Conservation (phyloP, 2,888 invertebrate species). For the Uloborus plumipes region DNA sequence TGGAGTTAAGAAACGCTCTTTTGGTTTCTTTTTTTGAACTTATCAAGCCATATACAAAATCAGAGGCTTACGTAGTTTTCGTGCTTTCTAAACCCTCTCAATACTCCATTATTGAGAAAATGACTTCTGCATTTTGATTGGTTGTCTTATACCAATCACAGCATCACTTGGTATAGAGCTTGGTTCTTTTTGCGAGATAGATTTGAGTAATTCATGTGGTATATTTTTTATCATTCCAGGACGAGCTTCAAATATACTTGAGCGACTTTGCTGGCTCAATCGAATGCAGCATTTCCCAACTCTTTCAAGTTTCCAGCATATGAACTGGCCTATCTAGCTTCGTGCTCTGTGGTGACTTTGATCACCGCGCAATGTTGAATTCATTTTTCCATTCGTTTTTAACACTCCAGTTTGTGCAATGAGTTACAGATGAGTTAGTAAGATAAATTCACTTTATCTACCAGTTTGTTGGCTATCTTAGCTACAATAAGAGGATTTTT, state of each 20-base stretch:
- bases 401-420: too few relatives aligned
- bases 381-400: too few relatives aligned
- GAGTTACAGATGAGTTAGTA: too few relatives aligned
- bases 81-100: slow-evolving; percentile 84
- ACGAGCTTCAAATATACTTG: slow-evolving; percentile 96
- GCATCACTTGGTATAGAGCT: slow-evolving; percentile 98
- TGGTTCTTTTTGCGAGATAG: slow-evolving; percentile 98
- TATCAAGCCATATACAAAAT: slow-evolving; percentile 92
- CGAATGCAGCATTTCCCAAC: slow-evolving; percentile 98
- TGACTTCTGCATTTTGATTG: slow-evolving; percentile 76
- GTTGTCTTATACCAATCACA: slow-evolving; percentile 89
- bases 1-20: slow-evolving; percentile 88
- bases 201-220: slow-evolving; percentile 95
- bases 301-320: slow-evolving; percentile 97
- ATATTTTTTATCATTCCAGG: slow-evolving; percentile 92
- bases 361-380: too few relatives aligned
- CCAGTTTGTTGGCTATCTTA: too few relatives aligned
- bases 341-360: too few relatives aligned
- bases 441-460: too few relatives aligned
- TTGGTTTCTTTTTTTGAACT: slow-evolving; percentile 93
- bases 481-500: too few relatives aligned
- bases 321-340: slow-evolving; percentile 95
- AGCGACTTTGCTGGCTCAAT: slow-evolving; percentile 98
- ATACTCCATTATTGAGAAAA: slow-evolving; percentile 73
- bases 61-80: slow-evolving; percentile 89